A percentile compares a stretch with the other conserved stretches of the same genome.
Conservation (phyloP, 2,888 invertebrate species). For the Drosophila testacea region DNA sequence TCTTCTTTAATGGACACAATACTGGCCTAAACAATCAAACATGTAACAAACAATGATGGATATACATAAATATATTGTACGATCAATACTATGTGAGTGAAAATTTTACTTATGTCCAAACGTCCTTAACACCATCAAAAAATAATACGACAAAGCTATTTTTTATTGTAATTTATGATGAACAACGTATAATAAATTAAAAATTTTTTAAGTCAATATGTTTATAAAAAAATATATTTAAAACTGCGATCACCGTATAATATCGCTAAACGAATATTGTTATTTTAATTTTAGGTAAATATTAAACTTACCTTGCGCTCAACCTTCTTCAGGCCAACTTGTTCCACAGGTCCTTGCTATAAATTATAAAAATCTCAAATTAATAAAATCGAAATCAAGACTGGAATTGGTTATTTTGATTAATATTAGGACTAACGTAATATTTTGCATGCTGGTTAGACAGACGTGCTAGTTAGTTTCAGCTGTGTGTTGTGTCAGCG, state of each 20-base stretch:
- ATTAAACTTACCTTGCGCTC: constrained; percentile 77
- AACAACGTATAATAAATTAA: background rate
- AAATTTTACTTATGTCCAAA: background rate
- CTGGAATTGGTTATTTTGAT: background rate
- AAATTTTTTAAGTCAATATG: background rate
- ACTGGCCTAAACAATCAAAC: constrained; percentile 56
- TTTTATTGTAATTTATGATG: background rate
- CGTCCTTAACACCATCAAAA: background rate
- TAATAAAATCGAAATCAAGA: background rate
- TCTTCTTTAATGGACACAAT: constrained; percentile 76
- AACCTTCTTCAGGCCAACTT: constrained; percentile 74
- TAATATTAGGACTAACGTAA: background rate
- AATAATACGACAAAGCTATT: background rate
- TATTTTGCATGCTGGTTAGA: background rate
- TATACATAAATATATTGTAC: background rate
- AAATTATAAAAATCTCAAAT: constrained; percentile 9
- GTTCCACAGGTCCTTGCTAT: constrained; percentile 73
- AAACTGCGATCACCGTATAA: background rate
- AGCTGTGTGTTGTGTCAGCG: constrained; percentile 11
- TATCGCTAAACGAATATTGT: background rate
- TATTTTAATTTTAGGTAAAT: background rate
- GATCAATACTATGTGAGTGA: background rate
- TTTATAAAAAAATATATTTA: background rate
- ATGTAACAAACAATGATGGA: constrained; percentile 9
- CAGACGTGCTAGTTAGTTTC: background rate